A percentile compares a stretch with the other conserved stretches of the same genome.
Conservation (phyloP, 64 coral and sea anemone genomes). For the Orbicella faveolata region DNA sequence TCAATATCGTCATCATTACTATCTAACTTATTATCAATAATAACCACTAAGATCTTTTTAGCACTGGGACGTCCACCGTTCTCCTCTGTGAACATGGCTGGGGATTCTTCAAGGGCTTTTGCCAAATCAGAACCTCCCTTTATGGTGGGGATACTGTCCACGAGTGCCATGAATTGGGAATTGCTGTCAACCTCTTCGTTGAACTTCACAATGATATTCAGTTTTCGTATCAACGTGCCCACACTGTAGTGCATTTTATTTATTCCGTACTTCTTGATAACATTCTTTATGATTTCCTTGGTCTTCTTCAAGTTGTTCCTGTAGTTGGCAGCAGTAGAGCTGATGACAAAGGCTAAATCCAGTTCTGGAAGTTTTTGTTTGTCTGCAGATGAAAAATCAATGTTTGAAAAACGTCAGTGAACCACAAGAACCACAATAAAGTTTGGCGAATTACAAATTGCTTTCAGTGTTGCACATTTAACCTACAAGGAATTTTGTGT, state of each 20-base stretch:
- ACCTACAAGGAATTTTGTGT: no score
- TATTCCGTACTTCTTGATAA: constrained; percentile 59
- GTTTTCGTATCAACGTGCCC: constrained; percentile 32
- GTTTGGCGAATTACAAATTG: no score
- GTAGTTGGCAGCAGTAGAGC: constrained; percentile 31
- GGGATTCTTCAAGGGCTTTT: constrained; percentile 23
- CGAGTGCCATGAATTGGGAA: background rate
- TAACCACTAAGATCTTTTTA: constrained; percentile 74
- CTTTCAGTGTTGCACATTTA: no score
- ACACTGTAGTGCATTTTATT: constrained; percentile 59
- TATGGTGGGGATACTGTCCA: background rate
- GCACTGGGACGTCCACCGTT: constrained; percentile 40
- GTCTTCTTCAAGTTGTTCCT: constrained; percentile 39
- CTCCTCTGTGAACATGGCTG: background rate
- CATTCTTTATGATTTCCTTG: constrained; percentile 57
- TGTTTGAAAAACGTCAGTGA: background rate
- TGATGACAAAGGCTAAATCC: constrained; percentile 67
- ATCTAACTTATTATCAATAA: constrained; percentile 73
- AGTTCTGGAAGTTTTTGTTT: constrained; percentile 59
- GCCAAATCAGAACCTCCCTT: constrained; percentile 25
- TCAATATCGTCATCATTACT: constrained; percentile 45
- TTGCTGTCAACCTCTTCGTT: background rate
- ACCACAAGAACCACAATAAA: background rate
- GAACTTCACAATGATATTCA: constrained; percentile 42
- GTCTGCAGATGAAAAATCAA: background rate